Percentiles rank a stretch among this genome's conserved stretches.
Conservation (phyloP, 2,113 vertebrate species). For the Trogon melanurus region DNA sequence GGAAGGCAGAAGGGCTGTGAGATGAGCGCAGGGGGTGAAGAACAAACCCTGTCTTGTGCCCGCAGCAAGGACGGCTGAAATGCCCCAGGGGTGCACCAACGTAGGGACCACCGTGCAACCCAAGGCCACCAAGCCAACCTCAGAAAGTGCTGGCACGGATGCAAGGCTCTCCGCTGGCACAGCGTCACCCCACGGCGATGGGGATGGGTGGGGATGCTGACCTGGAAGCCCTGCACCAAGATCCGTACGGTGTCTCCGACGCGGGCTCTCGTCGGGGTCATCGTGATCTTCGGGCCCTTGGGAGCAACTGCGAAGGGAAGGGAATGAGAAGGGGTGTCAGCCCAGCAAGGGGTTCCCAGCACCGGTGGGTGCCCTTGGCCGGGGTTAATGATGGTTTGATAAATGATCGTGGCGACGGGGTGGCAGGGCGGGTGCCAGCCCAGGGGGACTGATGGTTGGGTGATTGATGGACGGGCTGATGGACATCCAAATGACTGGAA, state of each 20-base stretch:
- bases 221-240: conserved; percentile 89
- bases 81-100: fast-evolving
- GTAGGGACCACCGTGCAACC: fast-evolving
- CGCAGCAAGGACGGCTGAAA: not conserved
- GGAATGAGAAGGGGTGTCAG: not conserved
- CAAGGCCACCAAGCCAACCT: not conserved
- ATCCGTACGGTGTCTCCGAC: conserved; percentile 92
- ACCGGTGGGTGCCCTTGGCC: not conserved
- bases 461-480: not conserved
- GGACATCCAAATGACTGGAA: not conserved
- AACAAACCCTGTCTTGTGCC: not conserved
- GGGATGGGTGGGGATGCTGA: conserved; percentile 27
- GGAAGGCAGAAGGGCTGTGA: not conserved
- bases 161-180: fast-evolving
- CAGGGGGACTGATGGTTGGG: not conserved
- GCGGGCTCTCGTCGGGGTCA: conserved; percentile 84
- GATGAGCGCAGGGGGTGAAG: too few species aligned
- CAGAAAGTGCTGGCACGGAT: fast-evolving
- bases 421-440: not conserved
- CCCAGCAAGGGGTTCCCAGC: fast-evolving
- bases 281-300: conserved; percentile 87
- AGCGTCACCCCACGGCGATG: not conserved
- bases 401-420: fast-evolving
- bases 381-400: not conserved
- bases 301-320: conserved; percentile 81